These are phyloP conservation scores for Euschistus heros DNA, from an alignment of 1,140 invertebrate species.

Conservation along the genomic window DNA sequence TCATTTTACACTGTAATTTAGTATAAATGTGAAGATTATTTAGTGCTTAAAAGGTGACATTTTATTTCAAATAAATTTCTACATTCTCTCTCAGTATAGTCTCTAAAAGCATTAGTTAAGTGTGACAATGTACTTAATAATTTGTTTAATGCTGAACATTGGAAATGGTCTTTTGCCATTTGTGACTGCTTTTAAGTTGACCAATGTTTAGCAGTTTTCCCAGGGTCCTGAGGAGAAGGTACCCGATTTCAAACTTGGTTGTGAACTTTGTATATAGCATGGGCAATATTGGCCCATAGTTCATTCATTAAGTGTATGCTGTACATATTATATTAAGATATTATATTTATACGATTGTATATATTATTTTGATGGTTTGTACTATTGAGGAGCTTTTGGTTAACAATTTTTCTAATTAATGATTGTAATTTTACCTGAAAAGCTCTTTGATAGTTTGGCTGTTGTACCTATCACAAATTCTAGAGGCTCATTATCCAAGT, in stretches of 20 bases:
- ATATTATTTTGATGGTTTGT: conserved; percentile 12
- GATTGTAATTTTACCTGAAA: not conserved
- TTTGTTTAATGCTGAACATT: conserved; percentile 7
- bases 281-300: not conserved
- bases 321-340: conserved; percentile 8
- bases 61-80: too few relatives aligned
- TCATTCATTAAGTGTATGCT: conserved; percentile 13
- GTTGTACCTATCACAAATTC: not conserved
- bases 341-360: conserved; percentile 9
- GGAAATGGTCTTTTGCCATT: not conserved
- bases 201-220: conserved; percentile 14
- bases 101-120: too few relatives aligned
- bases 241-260: conserved; percentile 15
- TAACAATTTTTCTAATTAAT: not conserved
- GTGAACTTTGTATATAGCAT: conserved; percentile 13
- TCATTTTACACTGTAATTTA: too few relatives aligned
- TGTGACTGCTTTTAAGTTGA: not conserved
- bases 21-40: too few relatives aligned
- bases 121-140: not conserved
- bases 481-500: conserved; percentile 1
- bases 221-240: conserved; percentile 6
- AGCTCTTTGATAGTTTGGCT: not conserved
- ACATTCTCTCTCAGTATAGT: too few relatives aligned
- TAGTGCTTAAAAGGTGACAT: too few relatives aligned
- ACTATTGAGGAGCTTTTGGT: not conserved